A percentile compares a stretch with the other conserved stretches of the same genome.
phyloP scores from a whole-genome alignment of 2,113 vertebrate genomes.

The Ctenodactylus gundi region DNA sequence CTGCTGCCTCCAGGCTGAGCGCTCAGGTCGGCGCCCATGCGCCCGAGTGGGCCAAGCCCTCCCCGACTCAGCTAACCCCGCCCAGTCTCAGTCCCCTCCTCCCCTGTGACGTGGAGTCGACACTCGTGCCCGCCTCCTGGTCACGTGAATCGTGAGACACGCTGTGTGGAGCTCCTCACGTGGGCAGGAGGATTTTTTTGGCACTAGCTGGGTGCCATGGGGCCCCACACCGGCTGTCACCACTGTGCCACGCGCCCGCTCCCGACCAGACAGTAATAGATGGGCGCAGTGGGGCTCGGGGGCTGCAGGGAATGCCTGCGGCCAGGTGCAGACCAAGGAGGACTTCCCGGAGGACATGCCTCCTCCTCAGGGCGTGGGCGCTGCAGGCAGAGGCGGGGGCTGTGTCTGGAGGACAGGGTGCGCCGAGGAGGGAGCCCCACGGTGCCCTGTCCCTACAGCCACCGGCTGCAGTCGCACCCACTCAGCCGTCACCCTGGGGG shows the following conservation, averaged over 20 bases:
- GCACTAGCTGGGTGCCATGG: too few relatives aligned
- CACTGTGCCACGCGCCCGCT: neutral
- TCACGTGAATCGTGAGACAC: too few relatives aligned
- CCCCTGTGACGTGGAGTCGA: neutral
- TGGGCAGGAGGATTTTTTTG: too few relatives aligned
- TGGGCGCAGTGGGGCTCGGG: neutral
- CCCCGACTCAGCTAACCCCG: neutral
- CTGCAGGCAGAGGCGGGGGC: neutral
- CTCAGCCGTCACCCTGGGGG: slow-evolving; percentile 89
- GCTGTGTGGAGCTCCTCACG: too few relatives aligned
- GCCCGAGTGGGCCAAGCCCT: accelerated
- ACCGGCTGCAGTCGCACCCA: slow-evolving; percentile 92
- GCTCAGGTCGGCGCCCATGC: slow-evolving; percentile 83
- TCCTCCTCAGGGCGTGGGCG: too few relatives aligned
- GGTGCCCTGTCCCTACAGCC: slow-evolving; percentile 32
- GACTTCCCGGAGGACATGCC: slow-evolving; percentile 31
- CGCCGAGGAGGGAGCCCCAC: too few relatives aligned
- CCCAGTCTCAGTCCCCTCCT: neutral
- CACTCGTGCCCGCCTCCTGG: neutral
- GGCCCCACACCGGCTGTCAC: too few relatives aligned
- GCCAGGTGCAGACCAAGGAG: neutral
- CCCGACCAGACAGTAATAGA: neutral
- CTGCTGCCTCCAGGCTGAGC: slow-evolving; percentile 89
- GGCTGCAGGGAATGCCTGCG: neutral
- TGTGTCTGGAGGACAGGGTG: neutral